These are phyloP conservation scores for Synanceia verrucosa DNA, from an alignment of 2,797 vertebrate genomes.

Conservation along the genomic window DNA sequence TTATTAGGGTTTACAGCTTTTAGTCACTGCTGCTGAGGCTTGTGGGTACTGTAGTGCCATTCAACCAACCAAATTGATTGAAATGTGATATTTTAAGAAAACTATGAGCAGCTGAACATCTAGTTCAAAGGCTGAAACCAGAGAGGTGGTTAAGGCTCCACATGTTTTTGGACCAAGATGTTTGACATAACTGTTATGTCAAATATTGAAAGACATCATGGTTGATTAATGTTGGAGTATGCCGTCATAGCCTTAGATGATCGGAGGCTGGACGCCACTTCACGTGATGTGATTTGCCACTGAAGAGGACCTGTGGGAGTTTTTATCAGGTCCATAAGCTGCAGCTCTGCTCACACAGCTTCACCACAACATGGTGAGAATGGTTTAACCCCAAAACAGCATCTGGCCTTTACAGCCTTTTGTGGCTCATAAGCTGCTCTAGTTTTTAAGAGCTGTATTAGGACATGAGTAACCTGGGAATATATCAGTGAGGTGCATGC, in stretches of 20 bases:
- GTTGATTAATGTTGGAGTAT: not conserved
- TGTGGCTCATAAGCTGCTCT: not conserved
- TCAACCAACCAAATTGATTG: too few relatives aligned
- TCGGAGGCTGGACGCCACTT: too few relatives aligned
- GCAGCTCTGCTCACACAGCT: not conserved
- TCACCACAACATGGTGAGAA: not conserved
- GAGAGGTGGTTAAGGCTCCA: too few relatives aligned
- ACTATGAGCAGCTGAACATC: not conserved
- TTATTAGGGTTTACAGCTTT: too few relatives aligned
- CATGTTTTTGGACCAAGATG: not conserved
- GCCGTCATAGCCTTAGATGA: too few relatives aligned
- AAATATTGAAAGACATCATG: not conserved
- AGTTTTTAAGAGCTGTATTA: not conserved
- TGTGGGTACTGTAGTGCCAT: not conserved
- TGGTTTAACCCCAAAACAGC: not conserved
- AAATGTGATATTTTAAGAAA: too few relatives aligned
- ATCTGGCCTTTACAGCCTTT: conserved; percentile 13
- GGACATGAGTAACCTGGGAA: not conserved
- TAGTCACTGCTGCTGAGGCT: not conserved
- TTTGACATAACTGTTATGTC: not conserved
- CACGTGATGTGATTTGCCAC: not conserved
- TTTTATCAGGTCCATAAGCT: not conserved
- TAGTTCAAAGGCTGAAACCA: too few relatives aligned
- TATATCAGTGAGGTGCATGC: not conserved
- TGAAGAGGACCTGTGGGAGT: not conserved